Evolutionary conservation across 2,113 vertebrate genomes (phyloP).

Genomic region (Martes martes): DNA sequence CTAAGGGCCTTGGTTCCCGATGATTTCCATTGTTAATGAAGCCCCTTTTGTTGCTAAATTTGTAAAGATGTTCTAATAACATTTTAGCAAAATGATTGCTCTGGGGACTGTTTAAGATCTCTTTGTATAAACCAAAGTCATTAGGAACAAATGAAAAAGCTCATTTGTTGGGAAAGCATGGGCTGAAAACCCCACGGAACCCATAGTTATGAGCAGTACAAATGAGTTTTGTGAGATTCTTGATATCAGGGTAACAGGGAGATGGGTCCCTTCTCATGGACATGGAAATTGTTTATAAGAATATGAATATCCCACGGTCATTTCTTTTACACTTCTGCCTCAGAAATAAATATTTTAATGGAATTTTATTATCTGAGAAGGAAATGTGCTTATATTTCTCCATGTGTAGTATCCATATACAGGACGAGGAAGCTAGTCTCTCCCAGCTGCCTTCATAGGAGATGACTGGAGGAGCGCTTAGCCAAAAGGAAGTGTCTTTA

Average conservation of each 20-base stretch:
- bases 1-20: background rate
- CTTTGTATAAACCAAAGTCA: constrained; percentile 61
- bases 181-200: constrained; percentile 62
- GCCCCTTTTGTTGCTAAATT: constrained; percentile 42
- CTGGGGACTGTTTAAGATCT: constrained; percentile 72
- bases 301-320: background rate
- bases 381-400: constrained; percentile 38
- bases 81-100: constrained; percentile 63
- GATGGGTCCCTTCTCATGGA: background rate
- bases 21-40: constrained; percentile 58
- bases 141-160: constrained; percentile 70
- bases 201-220: constrained; percentile 47
- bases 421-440: background rate
- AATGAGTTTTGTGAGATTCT: constrained; percentile 61
- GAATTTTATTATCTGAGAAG: constrained; percentile 50
- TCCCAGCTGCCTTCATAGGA: background rate
- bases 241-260: constrained; percentile 21
- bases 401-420: background rate
- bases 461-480: background rate
- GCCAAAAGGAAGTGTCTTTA: constrained; percentile 55
- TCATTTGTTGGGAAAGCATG: constrained; percentile 67
- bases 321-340: constrained; percentile 65
- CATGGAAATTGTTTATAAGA: constrained; percentile 72
- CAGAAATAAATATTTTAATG: constrained; percentile 51
- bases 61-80: constrained; percentile 36